Evolutionary conservation across 2,888 invertebrate genomes (phyloP).

Genomic region (Ophion costatus): DNA sequence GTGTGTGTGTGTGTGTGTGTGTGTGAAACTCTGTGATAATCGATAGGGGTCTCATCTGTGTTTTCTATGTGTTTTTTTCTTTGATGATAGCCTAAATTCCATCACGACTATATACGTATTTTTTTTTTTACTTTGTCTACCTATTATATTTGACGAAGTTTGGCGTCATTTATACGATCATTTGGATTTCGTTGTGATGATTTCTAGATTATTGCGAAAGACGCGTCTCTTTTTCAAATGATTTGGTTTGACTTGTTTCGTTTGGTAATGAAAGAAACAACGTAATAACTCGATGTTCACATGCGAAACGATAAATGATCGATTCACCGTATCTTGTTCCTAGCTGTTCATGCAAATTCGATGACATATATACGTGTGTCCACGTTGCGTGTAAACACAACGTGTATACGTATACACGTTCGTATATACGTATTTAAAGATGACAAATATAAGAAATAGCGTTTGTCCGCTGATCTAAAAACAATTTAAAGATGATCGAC

Average conservation of each 20-base stretch:
- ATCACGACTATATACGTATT: constrained; percentile 36
- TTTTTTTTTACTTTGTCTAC: constrained; percentile 15
- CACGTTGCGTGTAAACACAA: not conserved
- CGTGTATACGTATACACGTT: no score
- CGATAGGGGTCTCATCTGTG: constrained; percentile 39
- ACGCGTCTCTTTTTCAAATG: not conserved
- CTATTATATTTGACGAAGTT: constrained; percentile 41
- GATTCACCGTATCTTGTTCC: constrained; percentile 50
- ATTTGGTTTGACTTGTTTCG: not conserved
- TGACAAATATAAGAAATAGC: constrained; percentile 46
- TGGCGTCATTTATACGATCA: constrained; percentile 28
- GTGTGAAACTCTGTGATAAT: constrained; percentile 30
- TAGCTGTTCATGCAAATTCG: constrained; percentile 64
- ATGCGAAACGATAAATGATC: constrained; percentile 62
- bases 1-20: constrained; percentile 17
- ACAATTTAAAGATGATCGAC: constrained; percentile 42
- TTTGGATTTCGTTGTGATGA: not conserved
- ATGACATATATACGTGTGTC: constrained; percentile 19
- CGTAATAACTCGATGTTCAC: constrained; percentile 60
- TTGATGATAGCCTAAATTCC: constrained; percentile 53
- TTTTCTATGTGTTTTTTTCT: constrained; percentile 46
- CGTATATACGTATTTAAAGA: not conserved
- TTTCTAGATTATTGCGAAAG: not conserved
- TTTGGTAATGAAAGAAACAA: constrained; percentile 65
- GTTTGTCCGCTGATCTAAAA: constrained; percentile 54